These are phyloP conservation scores for Mobula hypostoma DNA, from an alignment of 2,113 vertebrate genomes.

Conservation along the genomic window DNA sequence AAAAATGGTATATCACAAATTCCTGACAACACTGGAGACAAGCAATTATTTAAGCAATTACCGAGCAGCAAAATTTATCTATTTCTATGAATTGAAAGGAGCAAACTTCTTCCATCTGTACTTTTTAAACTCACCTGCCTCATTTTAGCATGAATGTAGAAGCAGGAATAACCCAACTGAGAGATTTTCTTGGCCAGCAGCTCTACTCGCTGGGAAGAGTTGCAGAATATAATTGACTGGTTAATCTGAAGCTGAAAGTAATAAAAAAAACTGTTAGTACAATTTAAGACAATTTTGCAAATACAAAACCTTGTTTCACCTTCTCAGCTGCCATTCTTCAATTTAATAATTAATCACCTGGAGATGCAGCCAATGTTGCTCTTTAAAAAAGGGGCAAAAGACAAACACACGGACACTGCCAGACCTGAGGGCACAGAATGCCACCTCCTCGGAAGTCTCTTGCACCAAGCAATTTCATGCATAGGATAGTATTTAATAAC, in stretches of 20 bases:
- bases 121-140: slow-evolving; percentile 76
- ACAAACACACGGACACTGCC: neutral
- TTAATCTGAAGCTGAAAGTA: slow-evolving; percentile 90
- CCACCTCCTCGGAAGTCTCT: neutral
- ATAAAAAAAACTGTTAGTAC: slow-evolving; percentile 10
- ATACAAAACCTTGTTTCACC: neutral
- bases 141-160: slow-evolving; percentile 99
- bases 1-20: too few species aligned
- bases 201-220: slow-evolving; percentile 97
- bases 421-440: neutral
- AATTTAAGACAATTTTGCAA: neutral
- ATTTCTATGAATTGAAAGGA: neutral
- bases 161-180: slow-evolving; percentile 97
- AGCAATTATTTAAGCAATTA: neutral
- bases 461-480: neutral
- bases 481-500: neutral
- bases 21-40: neutral
- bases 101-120: neutral
- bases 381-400: neutral
- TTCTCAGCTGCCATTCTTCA: too few species aligned
- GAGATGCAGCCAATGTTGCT: neutral
- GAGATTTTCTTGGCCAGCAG: slow-evolving; percentile 99
- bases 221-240: slow-evolving; percentile 99
- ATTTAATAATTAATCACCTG: neutral
- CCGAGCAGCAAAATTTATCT: neutral